Evolutionary conservation across 2,797 vertebrate genomes (phyloP).

Genomic region (Leptodactylus fallax): DNA sequence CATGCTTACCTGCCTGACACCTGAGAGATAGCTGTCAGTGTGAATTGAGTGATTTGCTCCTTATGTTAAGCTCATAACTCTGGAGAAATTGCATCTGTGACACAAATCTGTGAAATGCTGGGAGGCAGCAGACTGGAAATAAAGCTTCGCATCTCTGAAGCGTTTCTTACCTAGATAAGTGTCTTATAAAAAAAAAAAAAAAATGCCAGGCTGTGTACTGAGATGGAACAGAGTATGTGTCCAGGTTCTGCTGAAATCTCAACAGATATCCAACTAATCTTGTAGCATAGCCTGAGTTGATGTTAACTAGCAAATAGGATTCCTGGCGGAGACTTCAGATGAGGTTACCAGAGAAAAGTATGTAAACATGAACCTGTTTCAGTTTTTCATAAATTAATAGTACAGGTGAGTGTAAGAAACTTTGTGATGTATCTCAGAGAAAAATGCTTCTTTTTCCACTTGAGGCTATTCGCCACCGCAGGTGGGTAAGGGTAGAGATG

Average conservation of each 20-base stretch:
- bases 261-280: not conserved
- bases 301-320: not conserved
- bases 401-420: no score
- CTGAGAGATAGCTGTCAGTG: constrained; percentile 20
- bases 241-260: not conserved
- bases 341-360: no score
- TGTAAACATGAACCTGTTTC: no score
- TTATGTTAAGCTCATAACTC: not conserved
- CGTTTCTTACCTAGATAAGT: not conserved
- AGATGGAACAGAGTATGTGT: not conserved
- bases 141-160: not conserved
- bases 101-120: constrained; percentile 29
- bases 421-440: no score
- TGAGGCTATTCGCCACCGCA: no score
- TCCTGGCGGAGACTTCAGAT: not conserved
- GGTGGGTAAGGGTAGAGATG: no score
- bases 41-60: not conserved
- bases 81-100: constrained; percentile 31
- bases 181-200: not conserved
- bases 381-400: no score
- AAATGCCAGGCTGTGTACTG: not conserved
- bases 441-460: no score
- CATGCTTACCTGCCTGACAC: constrained; percentile 26
- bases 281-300: not conserved
- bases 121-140: constrained; percentile 36